Percentiles rank a stretch among this genome's conserved stretches.
These are phyloP conservation scores for Aphelenchoides fujianensis DNA, from an alignment of 1,140 invertebrate species.

Conservation along the genomic window DNA sequence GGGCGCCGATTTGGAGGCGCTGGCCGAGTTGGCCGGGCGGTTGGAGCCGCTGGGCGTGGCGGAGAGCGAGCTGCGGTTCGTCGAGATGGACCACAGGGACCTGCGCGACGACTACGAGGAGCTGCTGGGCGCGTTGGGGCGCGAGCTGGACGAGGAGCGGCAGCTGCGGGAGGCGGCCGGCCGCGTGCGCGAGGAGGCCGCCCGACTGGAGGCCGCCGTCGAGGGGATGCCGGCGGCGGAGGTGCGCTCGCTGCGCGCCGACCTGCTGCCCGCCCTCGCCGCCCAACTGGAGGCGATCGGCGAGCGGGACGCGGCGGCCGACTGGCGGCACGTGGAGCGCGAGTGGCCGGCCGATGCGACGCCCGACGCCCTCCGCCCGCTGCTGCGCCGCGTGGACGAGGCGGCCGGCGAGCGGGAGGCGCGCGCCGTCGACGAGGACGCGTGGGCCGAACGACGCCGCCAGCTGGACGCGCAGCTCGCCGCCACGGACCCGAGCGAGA, in stretches of 20 bases:
- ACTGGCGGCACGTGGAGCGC: not conserved
- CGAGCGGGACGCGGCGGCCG: not conserved
- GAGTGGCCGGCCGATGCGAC: not conserved
- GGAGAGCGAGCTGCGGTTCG: conserved; percentile 17
- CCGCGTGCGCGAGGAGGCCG: not conserved
- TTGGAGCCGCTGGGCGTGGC: conserved; percentile 14
- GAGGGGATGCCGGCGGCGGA: not conserved
- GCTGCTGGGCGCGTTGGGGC: not conserved
- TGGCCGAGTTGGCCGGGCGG: not conserved
- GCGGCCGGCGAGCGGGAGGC: too few species aligned
- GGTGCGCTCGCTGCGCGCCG: not conserved
- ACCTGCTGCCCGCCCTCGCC: not conserved
- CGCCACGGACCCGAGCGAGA: too few species aligned
- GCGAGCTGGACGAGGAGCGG: not conserved
- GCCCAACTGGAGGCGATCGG: not conserved
- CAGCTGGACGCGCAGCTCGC: too few species aligned
- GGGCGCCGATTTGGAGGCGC: not conserved
- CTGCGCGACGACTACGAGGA: conserved; percentile 14
- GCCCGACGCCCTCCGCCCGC: too few species aligned
- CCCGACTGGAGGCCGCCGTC: not conserved
- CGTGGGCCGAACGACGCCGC: too few species aligned
- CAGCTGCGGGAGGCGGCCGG: not conserved
- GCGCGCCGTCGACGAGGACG: too few species aligned
- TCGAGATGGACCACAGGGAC: conserved; percentile 2
- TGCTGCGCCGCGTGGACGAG: too few species aligned